Evolutionary conservation across 2,113 vertebrate genomes (phyloP), one percentile per base, ranked within the genome.

Genomic region (Chunga burmeisteri): DNA sequence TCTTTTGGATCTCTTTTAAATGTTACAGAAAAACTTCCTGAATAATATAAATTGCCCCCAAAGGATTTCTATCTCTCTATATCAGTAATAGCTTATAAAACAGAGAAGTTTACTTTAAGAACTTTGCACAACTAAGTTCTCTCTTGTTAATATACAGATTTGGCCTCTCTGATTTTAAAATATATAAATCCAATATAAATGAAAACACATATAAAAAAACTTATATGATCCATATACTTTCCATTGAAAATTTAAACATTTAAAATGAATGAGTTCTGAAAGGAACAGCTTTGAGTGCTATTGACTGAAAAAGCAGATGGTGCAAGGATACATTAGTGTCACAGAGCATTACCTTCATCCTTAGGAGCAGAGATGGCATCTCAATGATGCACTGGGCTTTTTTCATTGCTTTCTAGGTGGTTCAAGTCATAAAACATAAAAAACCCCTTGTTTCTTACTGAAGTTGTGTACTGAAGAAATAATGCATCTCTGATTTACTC

Each of bases 261-360:
- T 94, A 85, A 94, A 95, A 93, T 83, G 81, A 93, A 96, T 85
- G 78, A 90, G 83, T 94, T 93, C 84, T 93, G 91, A 96, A 94
- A 95, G 93, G 62, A 96, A 86, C 58, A 94, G 55, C 94, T 97
- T 88, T 95, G 96, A 94, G 66, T 91, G 66, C 93, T 96, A 95
- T 93, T 97, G 97, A 96, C 95, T 95, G 89, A 97, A 96, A 97
- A 95, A 95, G 93, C 96, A 97, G 91, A 97, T 96, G 96, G 96
- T 96, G 77, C 82, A 95, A 93, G 50, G 94, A 94, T 94, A 95
- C 95, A 96, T 97, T 97, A 97, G 89, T 95, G 96, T 96, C 96
- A 96, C 42, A 90, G 89, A 91, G 93, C 84, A 95, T 97, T 96
- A 96, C 71, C 84, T 93, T 96, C 96, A 95, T 95, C 86, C 74